Evolutionary conservation across 2,888 invertebrate genomes (phyloP).

Genomic region (Lydus trimaculatus): DNA sequence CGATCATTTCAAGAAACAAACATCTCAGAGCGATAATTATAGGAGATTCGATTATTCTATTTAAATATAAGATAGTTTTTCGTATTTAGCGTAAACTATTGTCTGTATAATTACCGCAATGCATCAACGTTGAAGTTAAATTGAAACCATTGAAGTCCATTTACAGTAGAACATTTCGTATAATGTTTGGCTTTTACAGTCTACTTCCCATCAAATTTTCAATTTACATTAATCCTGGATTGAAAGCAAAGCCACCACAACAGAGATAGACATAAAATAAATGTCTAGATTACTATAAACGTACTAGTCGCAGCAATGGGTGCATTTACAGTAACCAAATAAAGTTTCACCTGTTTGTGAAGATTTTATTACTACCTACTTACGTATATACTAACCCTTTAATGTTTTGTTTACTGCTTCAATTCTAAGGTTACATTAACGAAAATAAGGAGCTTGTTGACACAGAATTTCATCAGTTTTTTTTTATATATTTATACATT

Average conservation of each 20-base stretch:
- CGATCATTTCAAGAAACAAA: no score
- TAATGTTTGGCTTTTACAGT: conserved; percentile 31
- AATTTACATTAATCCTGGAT: conserved; percentile 35
- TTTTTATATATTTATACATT: conserved; percentile 24
- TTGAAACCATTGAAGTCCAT: conserved; percentile 20
- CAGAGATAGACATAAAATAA: neutral
- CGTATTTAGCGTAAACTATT: neutral
- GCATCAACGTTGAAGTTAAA: conserved; percentile 17
- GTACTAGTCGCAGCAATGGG: conserved; percentile 28
- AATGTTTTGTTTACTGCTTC: conserved; percentile 18
- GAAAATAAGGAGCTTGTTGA: conserved; percentile 24
- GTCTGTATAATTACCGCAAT: conserved; percentile 14
- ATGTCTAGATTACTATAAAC: conserved; percentile 22
- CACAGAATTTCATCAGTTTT: conserved; percentile 28
- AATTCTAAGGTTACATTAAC: neutral
- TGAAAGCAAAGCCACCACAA: conserved; percentile 29
- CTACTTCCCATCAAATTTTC: conserved; percentile 33
- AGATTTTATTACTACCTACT: neutral
- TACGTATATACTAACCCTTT: neutral
- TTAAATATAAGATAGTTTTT: neutral
- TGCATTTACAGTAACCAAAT: conserved; percentile 15
- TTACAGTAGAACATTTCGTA: conserved; percentile 25
- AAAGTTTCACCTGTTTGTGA: conserved; percentile 29
- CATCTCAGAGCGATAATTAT: no score
- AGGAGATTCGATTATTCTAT: no score